These are phyloP conservation scores for Thamnophis elegans DNA, from an alignment of 2,797 vertebrate genomes.

Conservation along the genomic window DNA sequence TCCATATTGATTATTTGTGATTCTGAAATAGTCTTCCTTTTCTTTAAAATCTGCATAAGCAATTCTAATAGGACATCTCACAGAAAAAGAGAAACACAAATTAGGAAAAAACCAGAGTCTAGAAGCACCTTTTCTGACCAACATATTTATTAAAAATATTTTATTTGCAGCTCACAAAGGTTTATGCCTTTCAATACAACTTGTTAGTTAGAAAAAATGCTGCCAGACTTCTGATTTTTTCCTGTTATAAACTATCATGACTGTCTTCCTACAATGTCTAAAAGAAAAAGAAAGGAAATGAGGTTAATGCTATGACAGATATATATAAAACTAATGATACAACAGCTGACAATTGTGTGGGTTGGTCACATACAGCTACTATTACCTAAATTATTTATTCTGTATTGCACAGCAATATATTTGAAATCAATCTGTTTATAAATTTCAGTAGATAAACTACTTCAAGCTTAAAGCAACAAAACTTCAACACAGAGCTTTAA, in stretches of 20 bases:
- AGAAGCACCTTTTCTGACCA: neutral
- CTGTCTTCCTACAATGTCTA: neutral
- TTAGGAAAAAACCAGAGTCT: neutral
- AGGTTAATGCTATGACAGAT: slow-evolving; percentile 43
- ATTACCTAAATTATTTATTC: slow-evolving; percentile 43
- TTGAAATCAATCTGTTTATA: slow-evolving; percentile 32
- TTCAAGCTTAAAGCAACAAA: slow-evolving; percentile 36
- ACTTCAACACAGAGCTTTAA: slow-evolving; percentile 3
- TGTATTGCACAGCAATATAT: slow-evolving; percentile 45
- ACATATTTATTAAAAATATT: neutral
- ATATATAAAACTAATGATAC: slow-evolving; percentile 37
- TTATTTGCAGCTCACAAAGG: neutral
- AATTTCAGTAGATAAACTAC: slow-evolving; percentile 50
- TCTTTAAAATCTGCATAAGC: slow-evolving; percentile 36
- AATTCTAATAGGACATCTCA: slow-evolving; percentile 20
- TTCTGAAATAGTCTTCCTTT: neutral
- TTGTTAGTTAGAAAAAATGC: neutral
- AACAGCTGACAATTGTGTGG: slow-evolving; percentile 47
- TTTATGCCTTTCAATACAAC: neutral
- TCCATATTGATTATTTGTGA: neutral
- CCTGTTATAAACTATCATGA: neutral
- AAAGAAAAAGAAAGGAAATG: slow-evolving; percentile 31
- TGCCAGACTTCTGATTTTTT: neutral
- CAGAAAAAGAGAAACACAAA: slow-evolving; percentile 33
- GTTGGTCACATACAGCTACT: slow-evolving; percentile 38